Evolutionary conservation across 37 sponge, comb jelly and placozoan genomes (phyloP).

Genomic region (Hormiphora californensis): DNA sequence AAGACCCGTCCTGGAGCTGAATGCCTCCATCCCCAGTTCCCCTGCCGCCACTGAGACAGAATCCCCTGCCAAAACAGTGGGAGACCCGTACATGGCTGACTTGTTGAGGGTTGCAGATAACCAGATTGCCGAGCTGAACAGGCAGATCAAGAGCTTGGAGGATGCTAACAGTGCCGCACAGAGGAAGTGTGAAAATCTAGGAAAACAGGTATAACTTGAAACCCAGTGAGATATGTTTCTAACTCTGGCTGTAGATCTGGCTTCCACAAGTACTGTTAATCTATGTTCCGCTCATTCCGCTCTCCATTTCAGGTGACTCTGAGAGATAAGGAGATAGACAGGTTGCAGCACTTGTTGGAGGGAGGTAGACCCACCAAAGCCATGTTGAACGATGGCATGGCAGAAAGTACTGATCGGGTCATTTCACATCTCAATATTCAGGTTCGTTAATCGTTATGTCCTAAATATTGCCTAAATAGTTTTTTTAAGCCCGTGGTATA

Average conservation of each 20-base stretch:
- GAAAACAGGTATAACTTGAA: constrained; percentile 79
- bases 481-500: too few species aligned
- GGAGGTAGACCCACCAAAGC: constrained; percentile 94
- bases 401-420: constrained; percentile 72
- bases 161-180: constrained; percentile 59
- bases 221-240: too few species aligned
- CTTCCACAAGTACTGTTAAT: constrained; percentile 51
- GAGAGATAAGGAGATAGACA: constrained; percentile 87
- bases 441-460: too few species aligned
- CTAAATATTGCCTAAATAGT: too few species aligned
- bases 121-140: constrained; percentile 68
- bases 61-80: constrained; percentile 53
- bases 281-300: not conserved
- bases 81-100: constrained; percentile 86
- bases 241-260: not conserved
- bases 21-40: constrained; percentile 64
- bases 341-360: constrained; percentile 70
- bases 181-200: constrained; percentile 59
- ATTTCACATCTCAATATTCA: constrained; percentile 96
- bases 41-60: constrained; percentile 1
- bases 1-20: constrained; percentile 92
- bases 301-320: constrained; percentile 54
- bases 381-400: constrained; percentile 71
- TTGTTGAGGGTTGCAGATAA: constrained; percentile 86
- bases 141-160: constrained; percentile 56